A percentile compares a stretch with the other conserved stretches of the same genome.
These are phyloP conservation scores for Drosophila pseudotalamancana DNA, from an alignment of 2,888 invertebrate species.

Conservation along the genomic window DNA sequence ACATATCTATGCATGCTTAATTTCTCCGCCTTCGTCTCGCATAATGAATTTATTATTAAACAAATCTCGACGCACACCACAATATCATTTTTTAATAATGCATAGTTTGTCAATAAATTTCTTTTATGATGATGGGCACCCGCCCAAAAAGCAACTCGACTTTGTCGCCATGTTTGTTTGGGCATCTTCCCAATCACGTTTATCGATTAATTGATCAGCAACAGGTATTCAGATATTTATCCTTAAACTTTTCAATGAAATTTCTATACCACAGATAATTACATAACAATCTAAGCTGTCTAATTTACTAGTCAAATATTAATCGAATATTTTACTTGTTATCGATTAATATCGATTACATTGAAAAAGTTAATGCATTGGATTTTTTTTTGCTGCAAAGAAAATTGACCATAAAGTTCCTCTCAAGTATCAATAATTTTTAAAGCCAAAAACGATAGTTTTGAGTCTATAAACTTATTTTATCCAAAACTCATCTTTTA, in stretches of 20 bases:
- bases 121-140: conserved; percentile 59
- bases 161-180: conserved; percentile 15
- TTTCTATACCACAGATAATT: too few species aligned
- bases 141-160: conserved; percentile 1
- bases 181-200: not conserved
- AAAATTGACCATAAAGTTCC: not conserved
- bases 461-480: not conserved
- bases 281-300: too few species aligned
- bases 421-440: not conserved
- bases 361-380: not conserved
- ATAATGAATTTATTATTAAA: conserved; percentile 77
- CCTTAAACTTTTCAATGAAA: too few species aligned
- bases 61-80: conserved; percentile 74
- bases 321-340: not conserved
- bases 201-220: not conserved
- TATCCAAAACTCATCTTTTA: too few species aligned
- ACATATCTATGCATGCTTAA: conserved; percentile 73
- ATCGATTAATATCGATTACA: not conserved
- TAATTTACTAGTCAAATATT: too few species aligned
- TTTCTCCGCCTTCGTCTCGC: conserved; percentile 67
- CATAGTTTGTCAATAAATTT: conserved; percentile 80
- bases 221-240: too few species aligned
- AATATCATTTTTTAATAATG: conserved; percentile 81
- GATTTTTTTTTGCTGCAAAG: too few species aligned
- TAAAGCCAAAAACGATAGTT: not conserved